Base-by-base conservation (phyloP, 2,797 vertebrate species). In the Eutrigla gurnardus region DNA sequence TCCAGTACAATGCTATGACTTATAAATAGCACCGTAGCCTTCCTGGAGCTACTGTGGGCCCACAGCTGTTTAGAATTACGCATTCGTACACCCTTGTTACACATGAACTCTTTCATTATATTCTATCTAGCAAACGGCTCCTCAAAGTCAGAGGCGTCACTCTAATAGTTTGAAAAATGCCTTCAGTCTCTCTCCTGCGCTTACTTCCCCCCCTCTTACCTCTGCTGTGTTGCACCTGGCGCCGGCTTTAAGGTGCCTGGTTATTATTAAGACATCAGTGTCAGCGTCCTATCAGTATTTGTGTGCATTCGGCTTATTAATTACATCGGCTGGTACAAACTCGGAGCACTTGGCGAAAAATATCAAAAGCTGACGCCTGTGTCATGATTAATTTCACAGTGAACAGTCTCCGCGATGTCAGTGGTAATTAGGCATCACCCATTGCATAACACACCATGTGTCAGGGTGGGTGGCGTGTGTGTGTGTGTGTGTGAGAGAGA, bases 371-470 rank as follows among this genome's bases (percentile, higher is more conserved):
- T 93, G 93, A 94, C 89, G 91, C 90, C 89, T 90, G 91, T 91
- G 93, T 91, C 91, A 92, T 95, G 94, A 95, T 95, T 94, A 91
- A 95, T 95, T 94, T 95, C 91, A 86, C 93, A 89, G 92, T 91
- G 91, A 95, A 94, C 93, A 93, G 93, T 94, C 93, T 94, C 92
- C 45, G 91, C 93, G 93, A 93, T 95, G 94, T 95, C 94, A 94
- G 91, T 94, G 93, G 93, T 94, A 95, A 95, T 95, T 95, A 95
- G 91, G 93, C 92, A 93, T 93, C 93, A 93, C 91, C 94, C 88
- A 88, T 95, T 96, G 92, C 93, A 93, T 95, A 95, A 95, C 92
- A 92, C 91, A 91, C 94, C 94, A 94, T 93, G 91, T 94, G 93
- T 93, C 88, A 83, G 92, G 92, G 90, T 93, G 91, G 93, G 92